phyloP scores from a whole-genome alignment of 2,888 invertebrate genomes.

The Galeopsomyia nigrocyanea region DNA sequence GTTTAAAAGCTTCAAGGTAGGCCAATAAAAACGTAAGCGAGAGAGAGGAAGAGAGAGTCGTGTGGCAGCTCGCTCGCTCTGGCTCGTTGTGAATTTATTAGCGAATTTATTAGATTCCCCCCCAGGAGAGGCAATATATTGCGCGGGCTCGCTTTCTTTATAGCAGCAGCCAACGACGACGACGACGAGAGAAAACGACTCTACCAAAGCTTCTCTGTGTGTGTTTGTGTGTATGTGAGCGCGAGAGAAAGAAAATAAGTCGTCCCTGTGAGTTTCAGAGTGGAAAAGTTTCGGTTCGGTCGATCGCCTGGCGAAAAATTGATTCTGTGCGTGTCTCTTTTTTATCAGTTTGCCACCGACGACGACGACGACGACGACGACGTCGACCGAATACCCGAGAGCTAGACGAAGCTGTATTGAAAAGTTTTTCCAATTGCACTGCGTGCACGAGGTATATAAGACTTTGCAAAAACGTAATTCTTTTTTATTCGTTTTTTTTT shows the following conservation, averaged over 20 bases:
- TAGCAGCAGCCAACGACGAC: not conserved
- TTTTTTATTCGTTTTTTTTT: too few species aligned
- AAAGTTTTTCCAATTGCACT: slow-evolving; percentile 4
- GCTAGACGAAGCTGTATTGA: not conserved
- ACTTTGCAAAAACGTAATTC: too few species aligned
- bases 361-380: slow-evolving; percentile 6
- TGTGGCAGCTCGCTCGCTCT: not conserved
- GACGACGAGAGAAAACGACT: not conserved
- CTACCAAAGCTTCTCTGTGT: too few species aligned
- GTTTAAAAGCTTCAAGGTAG: too few species aligned
- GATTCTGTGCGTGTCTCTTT: slow-evolving; percentile 27
- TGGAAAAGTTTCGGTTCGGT: not conserved
- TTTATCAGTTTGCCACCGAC: slow-evolving; percentile 17
- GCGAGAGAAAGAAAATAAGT: slow-evolving; percentile 33
- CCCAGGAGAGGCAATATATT: slow-evolving; percentile 20
- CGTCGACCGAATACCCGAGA: slow-evolving; percentile 21
- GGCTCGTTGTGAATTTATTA: slow-evolving; percentile 21
- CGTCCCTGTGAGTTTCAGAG: slow-evolving; percentile 4
- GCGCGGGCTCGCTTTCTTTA: slow-evolving; percentile 8
- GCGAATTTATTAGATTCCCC: slow-evolving; percentile 28
- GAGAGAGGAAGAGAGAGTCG: not conserved
- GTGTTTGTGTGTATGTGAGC: too few species aligned
- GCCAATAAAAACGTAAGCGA: not conserved
- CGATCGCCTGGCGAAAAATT: slow-evolving; percentile 22
- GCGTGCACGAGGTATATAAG: too few species aligned